These are phyloP conservation scores for Drosophila niveifrons DNA, from an alignment of 2,888 invertebrate genomes.

Conservation along the genomic window DNA sequence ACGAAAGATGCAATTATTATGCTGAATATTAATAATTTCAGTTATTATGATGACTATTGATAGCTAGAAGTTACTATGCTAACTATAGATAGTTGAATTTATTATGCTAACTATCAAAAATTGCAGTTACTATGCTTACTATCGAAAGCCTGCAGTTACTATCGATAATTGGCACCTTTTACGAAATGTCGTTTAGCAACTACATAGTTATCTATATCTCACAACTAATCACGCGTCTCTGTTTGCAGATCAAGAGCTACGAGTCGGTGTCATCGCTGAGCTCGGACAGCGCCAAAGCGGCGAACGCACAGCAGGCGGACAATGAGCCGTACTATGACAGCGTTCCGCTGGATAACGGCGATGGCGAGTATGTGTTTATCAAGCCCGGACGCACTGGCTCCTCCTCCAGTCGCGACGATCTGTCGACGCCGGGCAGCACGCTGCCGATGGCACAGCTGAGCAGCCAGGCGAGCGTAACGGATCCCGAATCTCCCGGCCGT, in stretches of 20 bases:
- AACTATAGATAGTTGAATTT: too few species aligned
- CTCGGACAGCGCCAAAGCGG: conserved; percentile 87
- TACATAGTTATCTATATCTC: too few species aligned
- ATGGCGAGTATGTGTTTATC: conserved; percentile 91
- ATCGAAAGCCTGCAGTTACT: too few species aligned
- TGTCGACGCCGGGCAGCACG: conserved; percentile 87
- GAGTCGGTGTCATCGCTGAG: conserved; percentile 89
- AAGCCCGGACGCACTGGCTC: conserved; percentile 89
- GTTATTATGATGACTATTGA: too few species aligned
- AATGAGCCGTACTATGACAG: conserved; percentile 91
- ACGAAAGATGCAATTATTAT: too few species aligned
- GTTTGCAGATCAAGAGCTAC: conserved; percentile 88
- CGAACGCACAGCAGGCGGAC: conserved; percentile 85
- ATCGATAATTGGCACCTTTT: too few species aligned
- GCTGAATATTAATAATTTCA: too few species aligned
- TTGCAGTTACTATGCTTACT: too few species aligned
- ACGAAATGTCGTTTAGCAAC: too few species aligned
- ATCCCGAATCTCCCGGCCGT: conserved; percentile 92
- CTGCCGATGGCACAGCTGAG: conserved; percentile 86
- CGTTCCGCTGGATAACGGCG: conserved; percentile 89
- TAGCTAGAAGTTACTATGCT: too few species aligned
- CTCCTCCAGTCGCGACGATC: conserved; percentile 89
- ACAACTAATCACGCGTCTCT: background rate
- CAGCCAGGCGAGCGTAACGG: conserved; percentile 86
- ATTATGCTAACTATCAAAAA: too few species aligned